Conservation (phyloP, 2,797 vertebrate genomes). For the Poeciliopsis gracilis region DNA sequence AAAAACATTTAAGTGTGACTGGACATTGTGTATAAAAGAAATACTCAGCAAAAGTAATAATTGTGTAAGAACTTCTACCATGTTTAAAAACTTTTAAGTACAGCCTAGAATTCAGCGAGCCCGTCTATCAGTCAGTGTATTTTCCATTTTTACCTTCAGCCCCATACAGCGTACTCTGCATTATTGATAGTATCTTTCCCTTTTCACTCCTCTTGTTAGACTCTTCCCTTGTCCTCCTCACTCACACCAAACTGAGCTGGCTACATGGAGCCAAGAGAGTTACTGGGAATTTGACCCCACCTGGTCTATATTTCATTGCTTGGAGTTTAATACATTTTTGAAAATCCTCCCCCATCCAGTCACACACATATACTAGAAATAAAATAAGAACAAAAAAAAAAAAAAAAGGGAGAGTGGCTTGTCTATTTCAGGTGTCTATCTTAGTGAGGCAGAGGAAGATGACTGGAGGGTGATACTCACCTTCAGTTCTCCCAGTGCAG, state of each 20-base stretch:
- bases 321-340: constrained; percentile 78
- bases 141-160: constrained; percentile 65
- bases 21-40: not conserved
- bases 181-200: constrained; percentile 72
- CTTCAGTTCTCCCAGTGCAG: constrained; percentile 73
- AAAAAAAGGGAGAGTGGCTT: constrained; percentile 22
- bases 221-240: constrained; percentile 65
- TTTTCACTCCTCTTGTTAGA: constrained; percentile 64
- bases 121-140: constrained; percentile 41
- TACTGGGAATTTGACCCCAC: constrained; percentile 69
- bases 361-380: constrained; percentile 8
- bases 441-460: constrained; percentile 64
- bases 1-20: not conserved
- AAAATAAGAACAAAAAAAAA: constrained; percentile 6
- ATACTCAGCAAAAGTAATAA: not conserved
- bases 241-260: constrained; percentile 60
- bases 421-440: constrained; percentile 70
- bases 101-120: constrained; percentile 29
- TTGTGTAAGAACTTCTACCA: not conserved
- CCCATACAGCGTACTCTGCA: constrained; percentile 67
- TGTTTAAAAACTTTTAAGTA: constrained; percentile 16
- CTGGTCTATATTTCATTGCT: constrained; percentile 79
- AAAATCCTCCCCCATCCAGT: constrained; percentile 52
- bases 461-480: constrained; percentile 74
- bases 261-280: constrained; percentile 60